phyloP scores from a whole-genome alignment of 2,797 vertebrate species.

The Microcaecilia unicolor region DNA sequence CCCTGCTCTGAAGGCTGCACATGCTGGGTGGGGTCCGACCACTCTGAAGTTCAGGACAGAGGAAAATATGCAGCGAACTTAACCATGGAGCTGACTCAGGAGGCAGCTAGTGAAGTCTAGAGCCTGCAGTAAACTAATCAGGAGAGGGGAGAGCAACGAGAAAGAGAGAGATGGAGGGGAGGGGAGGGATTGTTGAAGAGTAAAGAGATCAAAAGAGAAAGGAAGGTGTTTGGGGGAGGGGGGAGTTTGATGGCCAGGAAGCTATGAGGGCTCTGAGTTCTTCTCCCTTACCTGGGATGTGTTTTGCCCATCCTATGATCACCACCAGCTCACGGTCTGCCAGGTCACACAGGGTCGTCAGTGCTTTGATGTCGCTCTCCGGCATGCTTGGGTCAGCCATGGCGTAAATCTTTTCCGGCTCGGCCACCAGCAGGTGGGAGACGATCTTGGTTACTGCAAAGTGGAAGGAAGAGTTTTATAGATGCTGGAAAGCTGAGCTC shows the following conservation, averaged over 20 bases:
- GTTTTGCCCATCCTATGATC: constrained; percentile 97
- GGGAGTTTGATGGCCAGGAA: neutral
- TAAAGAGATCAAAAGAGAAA: too few species aligned
- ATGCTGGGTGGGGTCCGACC: too few species aligned
- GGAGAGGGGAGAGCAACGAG: too few species aligned
- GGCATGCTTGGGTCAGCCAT: constrained; percentile 94
- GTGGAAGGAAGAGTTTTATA: constrained; percentile 19
- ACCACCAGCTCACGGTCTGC: constrained; percentile 94
- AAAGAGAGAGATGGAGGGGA: too few species aligned
- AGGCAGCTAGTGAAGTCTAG: too few species aligned
- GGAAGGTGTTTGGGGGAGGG: neutral
- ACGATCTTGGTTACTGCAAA: constrained; percentile 88
- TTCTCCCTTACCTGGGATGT: constrained; percentile 82
- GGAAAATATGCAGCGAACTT: neutral
- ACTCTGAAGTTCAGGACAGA: too few species aligned
- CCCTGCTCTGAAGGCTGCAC: too few species aligned
- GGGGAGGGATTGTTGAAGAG: neutral
- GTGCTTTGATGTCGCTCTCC: constrained; percentile 91
- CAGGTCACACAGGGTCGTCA: constrained; percentile 93
- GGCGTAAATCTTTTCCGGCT: constrained; percentile 96
- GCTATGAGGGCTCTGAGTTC: too few species aligned
- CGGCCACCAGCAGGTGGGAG: constrained; percentile 91
- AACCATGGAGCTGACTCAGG: constrained; percentile 5
- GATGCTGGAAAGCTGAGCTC: too few species aligned
- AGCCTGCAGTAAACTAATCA: too few species aligned